Percentiles rank a stretch among this genome's conserved stretches.
Evolutionary conservation across 2,797 vertebrate genomes (phyloP).

Genomic region (Notoglanidium macrostoma): DNA sequence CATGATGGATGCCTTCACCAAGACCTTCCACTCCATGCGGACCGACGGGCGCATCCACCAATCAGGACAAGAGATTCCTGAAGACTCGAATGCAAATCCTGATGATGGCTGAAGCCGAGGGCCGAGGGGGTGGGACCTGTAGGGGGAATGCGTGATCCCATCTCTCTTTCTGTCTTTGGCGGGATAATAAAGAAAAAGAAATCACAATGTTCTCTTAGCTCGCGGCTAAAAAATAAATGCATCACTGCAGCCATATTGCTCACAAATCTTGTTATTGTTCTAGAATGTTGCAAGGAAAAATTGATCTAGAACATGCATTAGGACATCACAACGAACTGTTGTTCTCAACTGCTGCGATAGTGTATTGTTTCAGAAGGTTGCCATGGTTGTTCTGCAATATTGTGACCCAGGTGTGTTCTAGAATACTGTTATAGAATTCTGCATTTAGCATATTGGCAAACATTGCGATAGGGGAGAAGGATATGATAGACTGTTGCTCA

Average conservation of each 20-base stretch:
- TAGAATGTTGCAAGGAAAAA: constrained; percentile 17
- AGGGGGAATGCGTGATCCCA: constrained; percentile 21
- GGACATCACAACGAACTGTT: background rate
- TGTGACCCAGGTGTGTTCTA: constrained; percentile 13
- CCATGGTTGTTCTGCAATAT: background rate
- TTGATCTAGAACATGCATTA: constrained; percentile 11
- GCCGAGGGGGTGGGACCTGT: constrained; percentile 38
- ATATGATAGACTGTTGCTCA: background rate
- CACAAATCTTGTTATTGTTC: background rate
- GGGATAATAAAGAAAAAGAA: constrained; percentile 30
- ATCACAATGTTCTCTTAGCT: constrained; percentile 19
- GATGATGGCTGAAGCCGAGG: constrained; percentile 89
- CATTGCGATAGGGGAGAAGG: background rate
- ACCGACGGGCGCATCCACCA: constrained; percentile 96
- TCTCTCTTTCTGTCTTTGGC: constrained; percentile 37
- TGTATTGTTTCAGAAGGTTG: constrained; percentile 1
- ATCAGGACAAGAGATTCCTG: constrained; percentile 88
- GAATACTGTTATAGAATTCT: constrained; percentile 8
- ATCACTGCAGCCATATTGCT: constrained; percentile 31
- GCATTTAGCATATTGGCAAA: background rate
- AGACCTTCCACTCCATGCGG: constrained; percentile 99
- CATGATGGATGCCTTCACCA: constrained; percentile 99
- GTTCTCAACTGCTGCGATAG: constrained; percentile 11
- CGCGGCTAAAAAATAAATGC: constrained; percentile 10
- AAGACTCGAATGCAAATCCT: constrained; percentile 84